Evolutionary conservation across 2,113 vertebrate species (phyloP), one percentile per base, ranked within the genome.

Genomic region (Chloebia gouldiae): DNA sequence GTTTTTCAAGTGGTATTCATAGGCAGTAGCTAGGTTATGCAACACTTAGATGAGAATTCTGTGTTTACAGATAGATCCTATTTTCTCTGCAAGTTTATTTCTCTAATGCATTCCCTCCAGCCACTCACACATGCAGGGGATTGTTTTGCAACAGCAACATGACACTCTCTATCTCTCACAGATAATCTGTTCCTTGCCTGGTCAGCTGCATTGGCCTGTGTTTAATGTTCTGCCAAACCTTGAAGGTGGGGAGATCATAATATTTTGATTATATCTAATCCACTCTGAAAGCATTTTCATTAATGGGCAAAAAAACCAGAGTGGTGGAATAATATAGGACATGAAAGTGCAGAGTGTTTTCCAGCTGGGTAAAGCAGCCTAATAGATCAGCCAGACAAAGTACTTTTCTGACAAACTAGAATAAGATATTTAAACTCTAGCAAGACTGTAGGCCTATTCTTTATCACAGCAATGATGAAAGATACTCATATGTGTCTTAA

Each of bases 181-280:
- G 85, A 78, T 92, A 93, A 96, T 94, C 82, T 78, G 6, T 35
- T 83, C 40, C 84, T 93, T 88, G 68, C 20, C 82, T 92, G 76
- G 42, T 93, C 92, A 84, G n/a, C 54, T 66, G 18, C 59, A 85
- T 1, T 65, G 42, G 30, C 54, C 60, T 65, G 23, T 57, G 82
- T 31, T 93, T 95, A 65, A 84, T 86, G 64, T 49, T 92, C 39
- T 77, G 82, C 63, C 92, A 93, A 64, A 90, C 77, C 33, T 72
- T 73, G 80, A 94, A 94, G 88, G 82, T 95, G 79, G 57, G 37
- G 84, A 91, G 70, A 91, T 86, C 76, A 90, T 76, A 95, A 86
- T 79, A 92, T 91, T 95, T 94, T 94, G 40, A 91, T 93, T 92
- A 61, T 40, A 95, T 87, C 51, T 93, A 92, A 81, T 23, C 61